These are phyloP conservation scores for Falco columbarius DNA, from an alignment of 2,797 vertebrate species.

Conservation along the genomic window DNA sequence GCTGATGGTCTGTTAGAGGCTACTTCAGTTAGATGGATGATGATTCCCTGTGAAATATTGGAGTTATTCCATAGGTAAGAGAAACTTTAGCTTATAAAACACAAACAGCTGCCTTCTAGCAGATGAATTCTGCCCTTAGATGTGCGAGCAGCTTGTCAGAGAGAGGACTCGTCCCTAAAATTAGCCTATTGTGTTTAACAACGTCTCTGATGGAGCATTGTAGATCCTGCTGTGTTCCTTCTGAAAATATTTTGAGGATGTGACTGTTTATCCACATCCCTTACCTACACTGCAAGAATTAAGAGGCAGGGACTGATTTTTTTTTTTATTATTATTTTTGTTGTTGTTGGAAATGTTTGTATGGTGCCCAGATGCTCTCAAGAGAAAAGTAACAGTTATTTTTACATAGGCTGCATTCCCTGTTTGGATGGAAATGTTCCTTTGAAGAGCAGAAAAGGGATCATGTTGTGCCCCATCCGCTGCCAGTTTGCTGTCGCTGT, in stretches of 20 bases:
- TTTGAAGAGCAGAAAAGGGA: slow-evolving; percentile 10
- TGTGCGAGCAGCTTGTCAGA: slow-evolving; percentile 33
- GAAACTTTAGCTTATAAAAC: slow-evolving; percentile 69
- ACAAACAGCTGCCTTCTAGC: slow-evolving; percentile 43
- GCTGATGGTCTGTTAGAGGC: slow-evolving; percentile 72
- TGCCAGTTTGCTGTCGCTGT: not conserved
- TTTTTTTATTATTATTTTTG: not conserved
- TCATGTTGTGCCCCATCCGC: not conserved
- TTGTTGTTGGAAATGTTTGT: not conserved
- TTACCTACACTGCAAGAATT: not conserved
- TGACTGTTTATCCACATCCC: slow-evolving; percentile 22
- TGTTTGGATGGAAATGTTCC: not conserved
- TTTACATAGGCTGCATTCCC: not conserved
- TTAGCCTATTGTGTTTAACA: slow-evolving; percentile 21
- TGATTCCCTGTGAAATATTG: slow-evolving; percentile 70
- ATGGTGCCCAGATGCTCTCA: not conserved
- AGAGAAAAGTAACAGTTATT: slow-evolving; percentile 16
- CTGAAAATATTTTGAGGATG: slow-evolving; percentile 24
- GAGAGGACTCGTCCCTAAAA: slow-evolving; percentile 1
- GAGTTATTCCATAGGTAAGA: slow-evolving; percentile 71
- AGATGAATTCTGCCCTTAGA: not conserved
- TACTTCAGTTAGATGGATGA: slow-evolving; percentile 73
- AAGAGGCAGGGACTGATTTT: not conserved
- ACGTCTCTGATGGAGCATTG: not conserved
- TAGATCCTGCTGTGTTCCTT: not conserved